These are phyloP conservation scores for Silurus meridionalis DNA, from an alignment of 2,113 vertebrate species.

Conservation along the genomic window DNA sequence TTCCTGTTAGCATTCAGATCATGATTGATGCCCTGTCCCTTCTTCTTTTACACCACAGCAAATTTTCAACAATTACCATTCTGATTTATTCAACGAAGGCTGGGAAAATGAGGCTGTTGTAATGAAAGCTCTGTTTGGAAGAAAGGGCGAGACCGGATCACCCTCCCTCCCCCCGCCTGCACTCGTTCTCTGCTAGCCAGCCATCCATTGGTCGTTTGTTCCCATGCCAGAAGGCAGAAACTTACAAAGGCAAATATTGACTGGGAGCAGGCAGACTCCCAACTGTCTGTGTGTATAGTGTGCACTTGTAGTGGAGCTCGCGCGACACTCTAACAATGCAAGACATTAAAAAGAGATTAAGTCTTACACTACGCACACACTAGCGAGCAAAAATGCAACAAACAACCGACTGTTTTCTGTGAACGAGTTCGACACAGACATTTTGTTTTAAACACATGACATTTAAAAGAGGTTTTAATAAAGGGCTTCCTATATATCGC, in stretches of 20 bases:
- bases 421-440: neutral
- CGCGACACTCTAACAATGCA: slow-evolving; percentile 6
- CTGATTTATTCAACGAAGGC: neutral
- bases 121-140: neutral
- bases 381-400: neutral
- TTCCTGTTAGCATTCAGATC: neutral
- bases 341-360: slow-evolving; percentile 35
- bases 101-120: neutral
- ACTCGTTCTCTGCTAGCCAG: neutral
- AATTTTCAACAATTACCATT: neutral
- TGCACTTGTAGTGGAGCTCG: slow-evolving; percentile 16
- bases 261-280: slow-evolving; percentile 47
- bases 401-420: neutral
- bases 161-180: neutral
- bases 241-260: slow-evolving; percentile 67
- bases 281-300: slow-evolving; percentile 22
- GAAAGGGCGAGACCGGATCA: neutral
- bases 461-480: too few species aligned
- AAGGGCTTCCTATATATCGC: too few species aligned
- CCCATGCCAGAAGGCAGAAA: slow-evolving; percentile 55
- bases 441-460: too few species aligned
- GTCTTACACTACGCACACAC: neutral
- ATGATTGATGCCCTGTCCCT: neutral
- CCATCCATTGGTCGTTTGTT: slow-evolving; percentile 51
- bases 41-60: neutral